Evolutionary conservation across 2,888 invertebrate genomes (phyloP).

Genomic region (Nasonovia ribisnigri): DNA sequence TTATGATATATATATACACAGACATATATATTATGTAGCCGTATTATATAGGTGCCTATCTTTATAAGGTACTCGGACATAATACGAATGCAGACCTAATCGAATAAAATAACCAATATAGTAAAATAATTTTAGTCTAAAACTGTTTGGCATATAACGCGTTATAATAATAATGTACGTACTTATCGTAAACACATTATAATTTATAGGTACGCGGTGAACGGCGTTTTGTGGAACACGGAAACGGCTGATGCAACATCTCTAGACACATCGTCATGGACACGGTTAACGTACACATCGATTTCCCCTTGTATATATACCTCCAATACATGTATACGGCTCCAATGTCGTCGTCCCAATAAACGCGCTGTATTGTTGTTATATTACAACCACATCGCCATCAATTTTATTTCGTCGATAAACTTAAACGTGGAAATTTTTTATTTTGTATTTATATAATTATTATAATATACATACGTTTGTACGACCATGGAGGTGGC

Average conservation of each 20-base stretch:
- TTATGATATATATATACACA: neutral
- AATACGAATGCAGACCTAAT: neutral
- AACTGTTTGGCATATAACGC: neutral
- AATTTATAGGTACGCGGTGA: neutral
- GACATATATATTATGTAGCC: neutral
- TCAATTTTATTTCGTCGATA: neutral
- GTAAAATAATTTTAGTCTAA: neutral
- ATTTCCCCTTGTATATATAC: neutral
- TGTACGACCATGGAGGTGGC: neutral
- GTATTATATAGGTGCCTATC: no score
- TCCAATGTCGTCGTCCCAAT: neutral
- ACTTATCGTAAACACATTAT: neutral
- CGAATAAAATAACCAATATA: neutral
- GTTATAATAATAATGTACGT: neutral
- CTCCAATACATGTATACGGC: neutral
- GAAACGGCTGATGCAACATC: slow-evolving; percentile 23
- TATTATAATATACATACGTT: neutral
- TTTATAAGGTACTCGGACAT: no score
- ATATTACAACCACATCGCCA: neutral
- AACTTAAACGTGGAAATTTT: neutral
- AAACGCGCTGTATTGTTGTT: neutral
- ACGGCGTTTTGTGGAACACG: neutral
- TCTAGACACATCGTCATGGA: slow-evolving; percentile 2
- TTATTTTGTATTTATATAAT: neutral
- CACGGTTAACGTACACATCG: neutral